Conservation (phyloP, 2,888 invertebrate genomes). For the Leucoma salicis region DNA sequence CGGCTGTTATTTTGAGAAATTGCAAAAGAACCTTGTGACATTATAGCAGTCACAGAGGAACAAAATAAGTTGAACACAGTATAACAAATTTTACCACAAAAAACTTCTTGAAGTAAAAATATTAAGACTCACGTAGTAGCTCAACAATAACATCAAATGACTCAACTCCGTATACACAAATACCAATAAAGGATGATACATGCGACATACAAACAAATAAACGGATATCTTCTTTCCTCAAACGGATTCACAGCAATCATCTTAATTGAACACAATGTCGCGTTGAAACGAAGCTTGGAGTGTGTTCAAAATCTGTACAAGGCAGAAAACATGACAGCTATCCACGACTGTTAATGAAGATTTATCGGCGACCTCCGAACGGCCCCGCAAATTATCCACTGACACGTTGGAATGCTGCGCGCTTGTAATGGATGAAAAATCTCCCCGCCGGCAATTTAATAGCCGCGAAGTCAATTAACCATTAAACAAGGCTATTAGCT, state of each 20-base stretch:
- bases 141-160: no score
- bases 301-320: slow-evolving; percentile 27
- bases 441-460: slow-evolving; percentile 26
- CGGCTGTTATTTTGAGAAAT: no score
- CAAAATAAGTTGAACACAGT: no score
- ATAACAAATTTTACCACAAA: no score
- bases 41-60: no score
- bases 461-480: slow-evolving; percentile 27
- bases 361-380: slow-evolving; percentile 43
- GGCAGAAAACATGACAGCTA: slow-evolving; percentile 31
- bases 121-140: no score
- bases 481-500: slow-evolving; percentile 13
- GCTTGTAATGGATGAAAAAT: slow-evolving; percentile 28
- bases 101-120: no score
- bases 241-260: slow-evolving; percentile 4
- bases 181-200: no score
- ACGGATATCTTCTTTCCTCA: not conserved
- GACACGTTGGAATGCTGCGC: slow-evolving; percentile 34
- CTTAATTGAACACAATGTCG: slow-evolving; percentile 9
- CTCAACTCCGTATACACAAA: no score
- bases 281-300: slow-evolving; percentile 3
- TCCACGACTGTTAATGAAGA: slow-evolving; percentile 46
- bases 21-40: no score
- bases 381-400: slow-evolving; percentile 38
- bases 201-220: no score